phyloP scores from a whole-genome alignment of 2,888 invertebrate genomes.

The Ariolimax columbianus region DNA sequence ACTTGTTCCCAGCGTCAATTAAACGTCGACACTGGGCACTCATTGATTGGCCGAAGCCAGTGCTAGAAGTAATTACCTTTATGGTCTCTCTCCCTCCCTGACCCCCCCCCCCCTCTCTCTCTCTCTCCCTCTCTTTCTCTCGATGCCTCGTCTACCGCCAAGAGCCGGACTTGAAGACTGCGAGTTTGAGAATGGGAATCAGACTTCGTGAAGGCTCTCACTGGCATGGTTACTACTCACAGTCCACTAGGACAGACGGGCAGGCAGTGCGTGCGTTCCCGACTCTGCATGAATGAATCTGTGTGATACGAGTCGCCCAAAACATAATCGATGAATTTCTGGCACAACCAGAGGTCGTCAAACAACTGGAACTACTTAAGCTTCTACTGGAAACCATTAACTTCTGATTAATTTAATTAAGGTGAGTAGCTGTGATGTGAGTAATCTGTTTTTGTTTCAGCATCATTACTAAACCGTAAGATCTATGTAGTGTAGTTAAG shows the following conservation, averaged over 20 bases:
- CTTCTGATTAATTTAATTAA: not conserved
- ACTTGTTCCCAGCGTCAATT: constrained; percentile 32
- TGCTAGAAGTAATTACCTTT: constrained; percentile 35
- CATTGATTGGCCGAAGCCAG: constrained; percentile 40
- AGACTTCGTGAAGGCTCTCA: not conserved
- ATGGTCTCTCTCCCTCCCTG: not conserved
- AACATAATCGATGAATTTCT: constrained; percentile 12
- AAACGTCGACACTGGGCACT: constrained; percentile 35
- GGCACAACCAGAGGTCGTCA: not conserved
- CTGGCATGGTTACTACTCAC: constrained; percentile 5
- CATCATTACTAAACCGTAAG: too few species aligned
- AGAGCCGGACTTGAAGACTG: constrained; percentile 1
- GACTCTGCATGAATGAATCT: constrained; percentile 19
- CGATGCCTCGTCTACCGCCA: not conserved
- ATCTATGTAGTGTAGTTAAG: too few species aligned
- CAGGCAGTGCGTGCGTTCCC: not conserved
- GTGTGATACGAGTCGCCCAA: constrained; percentile 7
- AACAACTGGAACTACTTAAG: not conserved
- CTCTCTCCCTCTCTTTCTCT: too few species aligned
- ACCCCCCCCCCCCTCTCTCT: too few species aligned
- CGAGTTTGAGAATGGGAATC: constrained; percentile 17
- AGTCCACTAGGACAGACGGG: constrained; percentile 9
- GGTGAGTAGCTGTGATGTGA: not conserved
- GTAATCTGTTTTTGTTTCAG: too few species aligned
- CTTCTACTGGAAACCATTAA: not conserved